Evolutionary conservation across 1,140 invertebrate genomes (phyloP), one percentile per base, ranked within the genome.

Genomic region (Polyergus mexicanus): DNA sequence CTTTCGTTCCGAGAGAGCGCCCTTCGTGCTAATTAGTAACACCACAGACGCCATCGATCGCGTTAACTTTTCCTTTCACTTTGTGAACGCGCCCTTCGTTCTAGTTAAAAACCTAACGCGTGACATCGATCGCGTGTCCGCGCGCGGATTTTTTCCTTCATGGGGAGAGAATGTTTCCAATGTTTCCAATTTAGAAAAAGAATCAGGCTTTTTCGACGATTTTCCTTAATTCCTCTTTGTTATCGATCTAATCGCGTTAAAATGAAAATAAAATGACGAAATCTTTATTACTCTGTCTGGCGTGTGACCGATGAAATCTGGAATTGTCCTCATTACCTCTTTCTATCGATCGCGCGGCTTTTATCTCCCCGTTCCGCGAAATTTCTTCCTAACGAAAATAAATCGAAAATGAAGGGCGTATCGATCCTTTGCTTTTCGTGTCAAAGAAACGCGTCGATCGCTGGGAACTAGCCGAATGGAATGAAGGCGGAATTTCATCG

Each of bases 21-120:
- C 78, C 78, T 83, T 83, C 78, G 78, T 83, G 54, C 68, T 83
- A 83, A 83, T 83, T 83, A 83, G 78, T 47, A 83, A 83, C 78
- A 83, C 78, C 78, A 41, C 78, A 83, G 78, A 83, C 78, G 51
- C 54, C 66, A 83, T 83, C 78, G 78, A 83, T 83, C 78, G 78
- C 68, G 68, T 68, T 54, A 35, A 83, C 78, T 83, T 83, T 83
- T 83, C 78, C 78, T 83, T 83, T 83, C 78, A 83, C 78, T 83
- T 83, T 68, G 78, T 68, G 78, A 83, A 83, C 28, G 78, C 78
- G 78, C 78, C 78, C 78, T 83, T 83, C 78, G 78, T 44, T 60
- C 54, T 41, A 83, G 68, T 74, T 83, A 83, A 83, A 83, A 83
- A 83, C 68, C 78, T 44, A 83, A 74, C n/a, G 78, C 13, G 78